Evolutionary conservation across 2,888 invertebrate genomes (phyloP).

Genomic region (Drosophila maculinotata): DNA sequence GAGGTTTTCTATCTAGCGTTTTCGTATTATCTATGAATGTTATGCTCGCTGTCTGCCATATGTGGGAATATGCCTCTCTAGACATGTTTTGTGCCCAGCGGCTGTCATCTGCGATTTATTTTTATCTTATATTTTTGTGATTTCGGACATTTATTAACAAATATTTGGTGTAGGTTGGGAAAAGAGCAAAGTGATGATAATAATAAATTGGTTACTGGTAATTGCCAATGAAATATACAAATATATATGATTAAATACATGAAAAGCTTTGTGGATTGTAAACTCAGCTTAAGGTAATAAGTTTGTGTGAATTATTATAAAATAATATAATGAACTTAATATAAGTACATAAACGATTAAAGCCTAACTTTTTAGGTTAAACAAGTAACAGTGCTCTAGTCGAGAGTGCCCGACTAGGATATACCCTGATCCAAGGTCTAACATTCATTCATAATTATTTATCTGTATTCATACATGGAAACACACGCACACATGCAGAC

Average conservation of each 20-base stretch:
- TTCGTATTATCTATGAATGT: conserved; percentile 39
- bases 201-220: conserved; percentile 49
- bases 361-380: too few species aligned
- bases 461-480: too few species aligned
- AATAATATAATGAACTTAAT: too few species aligned
- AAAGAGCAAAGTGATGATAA: conserved; percentile 37
- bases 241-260: conserved; percentile 3
- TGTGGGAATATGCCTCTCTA: conserved; percentile 23
- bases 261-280: not conserved
- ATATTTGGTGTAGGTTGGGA: conserved; percentile 46
- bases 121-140: conserved; percentile 53
- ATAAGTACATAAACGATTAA: too few species aligned
- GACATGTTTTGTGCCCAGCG: conserved; percentile 28
- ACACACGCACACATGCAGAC: too few species aligned
- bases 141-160: conserved; percentile 65
- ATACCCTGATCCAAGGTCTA: too few species aligned
- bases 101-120: conserved; percentile 65
- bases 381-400: too few species aligned
- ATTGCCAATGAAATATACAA: conserved; percentile 31
- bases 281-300: too few species aligned
- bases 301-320: too few species aligned
- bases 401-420: too few species aligned
- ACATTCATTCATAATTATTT: too few species aligned
- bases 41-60: conserved; percentile 36
- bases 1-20: conserved; percentile 21